Evolutionary conservation across 2,797 vertebrate species (phyloP).

Genomic region (Channa striata): DNA sequence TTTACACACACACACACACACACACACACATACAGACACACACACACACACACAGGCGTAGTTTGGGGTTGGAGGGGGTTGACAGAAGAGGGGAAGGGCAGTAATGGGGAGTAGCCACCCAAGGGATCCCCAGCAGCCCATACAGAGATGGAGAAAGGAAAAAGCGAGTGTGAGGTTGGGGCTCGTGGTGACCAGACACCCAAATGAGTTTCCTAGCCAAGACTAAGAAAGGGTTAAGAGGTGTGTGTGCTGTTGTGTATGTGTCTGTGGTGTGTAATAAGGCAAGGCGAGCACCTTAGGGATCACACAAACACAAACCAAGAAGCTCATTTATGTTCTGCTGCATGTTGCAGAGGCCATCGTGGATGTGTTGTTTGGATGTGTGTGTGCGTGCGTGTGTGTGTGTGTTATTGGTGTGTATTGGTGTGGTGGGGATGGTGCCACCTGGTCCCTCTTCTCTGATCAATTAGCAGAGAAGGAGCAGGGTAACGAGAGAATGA

Average conservation of each 20-base stretch:
- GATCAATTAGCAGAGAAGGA: constrained; percentile 84
- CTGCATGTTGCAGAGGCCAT: constrained; percentile 63
- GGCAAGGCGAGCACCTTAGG: constrained; percentile 57
- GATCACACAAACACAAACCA: constrained; percentile 61
- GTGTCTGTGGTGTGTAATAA: constrained; percentile 34
- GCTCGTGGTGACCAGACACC: constrained; percentile 42
- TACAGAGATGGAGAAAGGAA: constrained; percentile 70
- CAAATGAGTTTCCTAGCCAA: constrained; percentile 37
- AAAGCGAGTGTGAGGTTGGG: constrained; percentile 8
- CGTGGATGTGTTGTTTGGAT: constrained; percentile 17
- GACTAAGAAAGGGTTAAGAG: constrained; percentile 49
- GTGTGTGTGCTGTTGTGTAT: constrained; percentile 33
- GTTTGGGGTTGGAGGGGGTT: constrained; percentile 53
- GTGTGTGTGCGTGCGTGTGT: constrained; percentile 22
- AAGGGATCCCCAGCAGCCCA: constrained; percentile 61
- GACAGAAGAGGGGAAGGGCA: constrained; percentile 79
- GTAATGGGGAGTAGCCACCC: constrained; percentile 78
- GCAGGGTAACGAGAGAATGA: constrained; percentile 38
- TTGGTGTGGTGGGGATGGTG: constrained; percentile 44
- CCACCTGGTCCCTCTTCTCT: constrained; percentile 73
- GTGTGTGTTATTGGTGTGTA: constrained; percentile 23
- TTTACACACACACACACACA: not conserved
- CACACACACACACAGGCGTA: constrained; percentile 5
- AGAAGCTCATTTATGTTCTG: constrained; percentile 85
- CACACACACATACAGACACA: constrained; percentile 3